These are phyloP conservation scores for Drosophila maculinotata DNA, from an alignment of 2,888 invertebrate species.

Conservation along the genomic window DNA sequence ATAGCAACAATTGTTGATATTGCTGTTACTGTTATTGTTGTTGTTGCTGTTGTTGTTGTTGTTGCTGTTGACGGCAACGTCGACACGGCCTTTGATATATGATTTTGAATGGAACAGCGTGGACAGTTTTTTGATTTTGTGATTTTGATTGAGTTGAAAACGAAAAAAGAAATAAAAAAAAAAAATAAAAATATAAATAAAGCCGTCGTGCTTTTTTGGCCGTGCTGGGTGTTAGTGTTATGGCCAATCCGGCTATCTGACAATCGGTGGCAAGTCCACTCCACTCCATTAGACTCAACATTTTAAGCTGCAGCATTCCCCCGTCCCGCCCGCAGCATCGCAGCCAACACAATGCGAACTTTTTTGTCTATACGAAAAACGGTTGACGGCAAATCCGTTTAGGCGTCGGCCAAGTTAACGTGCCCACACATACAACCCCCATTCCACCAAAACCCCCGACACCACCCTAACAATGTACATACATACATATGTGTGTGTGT, in stretches of 20 bases:
- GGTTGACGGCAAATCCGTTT: conserved; percentile 51
- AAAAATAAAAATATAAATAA: conserved; percentile 2
- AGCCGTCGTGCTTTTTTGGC: conserved; percentile 42
- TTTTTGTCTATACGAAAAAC: conserved; percentile 11
- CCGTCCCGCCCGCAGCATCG: too few relatives aligned
- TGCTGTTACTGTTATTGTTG: conserved; percentile 2
- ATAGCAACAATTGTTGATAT: too few relatives aligned
- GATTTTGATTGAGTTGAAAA: conserved; percentile 57
- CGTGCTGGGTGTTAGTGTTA: conserved; percentile 48
- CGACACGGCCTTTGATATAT: conserved; percentile 64
- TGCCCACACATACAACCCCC: conserved; percentile 11
- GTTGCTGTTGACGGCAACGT: conserved; percentile 45
- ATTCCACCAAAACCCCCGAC: background rate
- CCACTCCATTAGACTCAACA: conserved; percentile 42
- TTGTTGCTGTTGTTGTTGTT: conserved; percentile 9
- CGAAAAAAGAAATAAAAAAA: conserved; percentile 16
- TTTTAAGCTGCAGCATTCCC: conserved; percentile 16
- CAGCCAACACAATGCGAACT: conserved; percentile 40
- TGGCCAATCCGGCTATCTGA: conserved; percentile 47
- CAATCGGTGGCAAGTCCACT: conserved; percentile 57
- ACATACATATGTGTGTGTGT: background rate
- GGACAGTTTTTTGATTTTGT: conserved; percentile 61
- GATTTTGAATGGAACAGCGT: conserved; percentile 60
- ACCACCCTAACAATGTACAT: too few relatives aligned
- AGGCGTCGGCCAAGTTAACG: conserved; percentile 45